Conservation (phyloP, 2,797 vertebrate genomes). For the Arremon aurantiirostris region DNA sequence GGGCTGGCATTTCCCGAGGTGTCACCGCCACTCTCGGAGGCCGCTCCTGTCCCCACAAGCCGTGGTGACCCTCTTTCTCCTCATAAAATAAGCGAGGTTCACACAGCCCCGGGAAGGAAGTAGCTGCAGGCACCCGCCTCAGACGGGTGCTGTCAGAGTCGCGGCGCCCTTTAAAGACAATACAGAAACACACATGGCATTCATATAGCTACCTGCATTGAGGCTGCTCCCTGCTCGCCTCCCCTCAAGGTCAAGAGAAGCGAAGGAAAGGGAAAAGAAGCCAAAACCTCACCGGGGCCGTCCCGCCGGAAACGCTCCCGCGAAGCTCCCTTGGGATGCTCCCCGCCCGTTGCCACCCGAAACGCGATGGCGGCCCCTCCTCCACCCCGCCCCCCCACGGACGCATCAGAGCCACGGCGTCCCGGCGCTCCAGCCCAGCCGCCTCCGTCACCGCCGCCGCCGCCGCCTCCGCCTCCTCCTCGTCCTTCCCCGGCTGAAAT, state of each 20-base stretch:
- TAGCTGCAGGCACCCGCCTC: neutral
- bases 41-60: neutral
- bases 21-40: neutral
- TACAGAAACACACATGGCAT: neutral
- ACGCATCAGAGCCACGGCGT: neutral
- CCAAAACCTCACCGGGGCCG: neutral
- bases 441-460: neutral
- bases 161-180: too few species aligned
- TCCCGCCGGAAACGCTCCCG: neutral
- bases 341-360: neutral
- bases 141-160: neutral
- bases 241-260: neutral
- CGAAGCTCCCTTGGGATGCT: neutral
- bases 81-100: neutral
- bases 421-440: neutral
- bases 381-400: neutral
- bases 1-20: accelerated
- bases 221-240: neutral
- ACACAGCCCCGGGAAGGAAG: neutral
- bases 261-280: neutral
- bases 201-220: neutral
- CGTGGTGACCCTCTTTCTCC: neutral
- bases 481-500: neutral
- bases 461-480: neutral
- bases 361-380: neutral